Base-by-base conservation (phyloP, 2,888 invertebrate species). In the Perdita meconis region DNA sequence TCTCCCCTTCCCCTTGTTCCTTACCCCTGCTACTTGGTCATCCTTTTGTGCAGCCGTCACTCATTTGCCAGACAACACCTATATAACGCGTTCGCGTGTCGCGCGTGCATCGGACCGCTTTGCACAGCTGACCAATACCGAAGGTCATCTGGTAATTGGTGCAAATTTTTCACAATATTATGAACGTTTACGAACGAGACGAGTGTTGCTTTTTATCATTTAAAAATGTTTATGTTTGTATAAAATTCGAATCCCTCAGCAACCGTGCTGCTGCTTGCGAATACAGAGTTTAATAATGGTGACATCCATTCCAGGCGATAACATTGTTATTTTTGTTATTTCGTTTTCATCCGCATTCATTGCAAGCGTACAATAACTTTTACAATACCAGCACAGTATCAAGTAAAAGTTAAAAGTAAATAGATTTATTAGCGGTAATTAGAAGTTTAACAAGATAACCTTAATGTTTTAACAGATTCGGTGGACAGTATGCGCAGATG, bases 401-500 rank as follows among this genome's bases (percentile, higher is more conserved):
- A n/a, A n/a, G n/a, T n/a, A n/a, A n/a, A n/a, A n/a, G n/a, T n/a
- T n/a, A n/a, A n/a, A n/a, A n/a, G n/a, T n/a, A n/a, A n/a, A n/a
- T n/a, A n/a, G n/a, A n/a, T n/a, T n/a, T n/a, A n/a, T n/a, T n/a
- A n/a, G n/a, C n/a, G n/a, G n/a, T n/a, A n/a, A n/a, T n/a, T n/a
- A n/a, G n/a, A n/a, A n/a, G n/a, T n/a, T n/a, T n/a, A n/a, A n/a
- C n/a, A n/a, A n/a, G n/a, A n/a, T n/a, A n/a, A n/a, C n/a, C n/a
- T 42, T n/a, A 64, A 59, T 50, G 12, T 72, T 68, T 67, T 6
- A 55, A 69, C 91, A 96, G 96, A 96, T 93, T 96, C 96, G 68
- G 94, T 95, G 89, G 96, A 96, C 88, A 94, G 95, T 80, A 93
- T 96, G 86, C 94, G 95, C 87, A 94, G 95, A 87, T 94, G 95